Evolutionary conservation across 2,888 invertebrate genomes (phyloP), one percentile per base, ranked within the genome.

Genomic region (Electrophaes corylata): DNA sequence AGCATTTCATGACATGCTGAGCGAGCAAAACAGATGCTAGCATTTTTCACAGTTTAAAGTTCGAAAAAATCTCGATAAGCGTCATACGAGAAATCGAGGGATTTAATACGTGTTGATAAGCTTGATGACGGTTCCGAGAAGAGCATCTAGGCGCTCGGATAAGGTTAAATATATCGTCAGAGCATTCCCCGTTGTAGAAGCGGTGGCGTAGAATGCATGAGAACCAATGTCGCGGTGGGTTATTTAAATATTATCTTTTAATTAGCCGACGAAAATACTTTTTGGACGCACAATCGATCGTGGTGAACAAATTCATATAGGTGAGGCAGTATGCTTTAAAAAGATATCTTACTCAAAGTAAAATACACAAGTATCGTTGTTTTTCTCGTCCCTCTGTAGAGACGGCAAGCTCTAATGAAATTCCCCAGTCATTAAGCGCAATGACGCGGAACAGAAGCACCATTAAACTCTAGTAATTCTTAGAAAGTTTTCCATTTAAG

Each of bases 381-480:
- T 35, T 46, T 19, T 40, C 51, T 43, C 48, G 23, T 53, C 40
- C 16, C 43, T 43, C 19, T 11, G 14, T 12, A 40, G 65, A 69
- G 57, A 62, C 55, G 69, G 65, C 68, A 65, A 67, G 64, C 67
- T 64, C 60, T 84, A 84, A 86, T 82, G 77, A 81, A 78, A 81
- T 78, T 79, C 75, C n/a, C 57, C 64, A 67, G 70, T 72, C 81
- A 79, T 90, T 83, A 88, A 87, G 86, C 45, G 75, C 81, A 86
- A 84, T 82, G 86, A 75, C 70, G 76, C 73, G 82, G 67, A 77
- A 72, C 71, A 72, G 71, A 72, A 79, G 75, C 72, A 69, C 72
- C 71, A 75, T 78, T 74, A 69, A 67, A 50, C 61, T 60, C 49
- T 53, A 18, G 45, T 57, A 52, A 51, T 57, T 57, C 57, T 62